These are phyloP conservation scores for Neodontobutis hainanensis DNA, from an alignment of 2,113 vertebrate species.

Conservation along the genomic window DNA sequence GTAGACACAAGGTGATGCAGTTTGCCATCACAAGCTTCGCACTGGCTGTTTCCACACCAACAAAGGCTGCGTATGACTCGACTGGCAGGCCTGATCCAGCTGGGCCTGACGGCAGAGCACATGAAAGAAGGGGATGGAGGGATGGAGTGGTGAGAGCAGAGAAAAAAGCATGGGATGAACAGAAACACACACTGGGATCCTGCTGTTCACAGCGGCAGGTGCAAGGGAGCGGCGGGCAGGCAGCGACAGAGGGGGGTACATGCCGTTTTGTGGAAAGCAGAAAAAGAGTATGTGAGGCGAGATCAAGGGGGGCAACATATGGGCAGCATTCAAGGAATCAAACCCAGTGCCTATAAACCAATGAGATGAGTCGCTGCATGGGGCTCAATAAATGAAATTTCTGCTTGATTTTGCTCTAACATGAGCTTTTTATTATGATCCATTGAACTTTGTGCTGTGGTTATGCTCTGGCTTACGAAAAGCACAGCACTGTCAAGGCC, in stretches of 20 bases:
- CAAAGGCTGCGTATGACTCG: slow-evolving; percentile 62
- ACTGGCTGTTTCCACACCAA: slow-evolving; percentile 55
- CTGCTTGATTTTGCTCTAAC: slow-evolving; percentile 49
- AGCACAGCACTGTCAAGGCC: slow-evolving; percentile 21
- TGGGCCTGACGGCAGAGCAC: slow-evolving; percentile 73
- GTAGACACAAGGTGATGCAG: slow-evolving; percentile 20
- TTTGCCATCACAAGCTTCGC: slow-evolving; percentile 35
- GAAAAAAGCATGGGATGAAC: slow-evolving; percentile 60
- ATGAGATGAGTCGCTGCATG: slow-evolving; percentile 47
- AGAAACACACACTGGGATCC: slow-evolving; percentile 71
- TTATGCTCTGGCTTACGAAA: slow-evolving; percentile 23
- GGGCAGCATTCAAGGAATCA: slow-evolving; percentile 52
- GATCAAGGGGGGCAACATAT: slow-evolving; percentile 34
- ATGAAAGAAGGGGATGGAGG: slow-evolving; percentile 73
- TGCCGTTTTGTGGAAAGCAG: slow-evolving; percentile 42
- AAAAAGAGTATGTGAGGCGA: slow-evolving; percentile 35
- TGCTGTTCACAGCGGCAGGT: slow-evolving; percentile 81
- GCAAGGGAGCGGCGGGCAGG: slow-evolving; percentile 43
- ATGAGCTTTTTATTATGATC: slow-evolving; percentile 52
- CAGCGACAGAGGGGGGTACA: slow-evolving; percentile 5
- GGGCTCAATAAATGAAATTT: slow-evolving; percentile 37
- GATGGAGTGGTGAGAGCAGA: slow-evolving; percentile 55
- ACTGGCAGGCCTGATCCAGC: slow-evolving; percentile 71
- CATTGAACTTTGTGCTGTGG: slow-evolving; percentile 27
- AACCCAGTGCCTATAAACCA: slow-evolving; percentile 38